These are phyloP conservation scores for Callyntrura guangdongensis DNA, from an alignment of 2,888 invertebrate species.

Conservation along the genomic window DNA sequence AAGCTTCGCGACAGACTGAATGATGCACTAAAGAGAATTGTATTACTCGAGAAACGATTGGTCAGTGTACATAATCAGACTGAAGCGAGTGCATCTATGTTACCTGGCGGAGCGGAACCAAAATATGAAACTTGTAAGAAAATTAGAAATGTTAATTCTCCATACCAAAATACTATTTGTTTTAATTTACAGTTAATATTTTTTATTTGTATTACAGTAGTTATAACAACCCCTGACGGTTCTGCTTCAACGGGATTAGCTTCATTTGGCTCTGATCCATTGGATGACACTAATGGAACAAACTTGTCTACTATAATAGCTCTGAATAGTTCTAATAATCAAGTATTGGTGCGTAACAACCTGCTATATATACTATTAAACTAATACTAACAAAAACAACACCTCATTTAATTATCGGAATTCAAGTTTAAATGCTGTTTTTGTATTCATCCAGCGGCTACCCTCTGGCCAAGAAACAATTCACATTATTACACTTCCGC, in stretches of 20 bases:
- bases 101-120: slow-evolving; percentile 6
- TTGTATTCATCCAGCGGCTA: slow-evolving; percentile 62
- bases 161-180: background rate
- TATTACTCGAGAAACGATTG: slow-evolving; percentile 58
- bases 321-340: slow-evolving; percentile 50
- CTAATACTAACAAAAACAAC: no score
- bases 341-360: slow-evolving; percentile 59
- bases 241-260: background rate
- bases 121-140: slow-evolving; percentile 62
- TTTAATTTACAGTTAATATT: background rate
- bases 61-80: background rate
- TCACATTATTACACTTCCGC: slow-evolving; percentile 67
- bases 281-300: slow-evolving; percentile 11
- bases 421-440: background rate
- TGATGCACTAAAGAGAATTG: slow-evolving; percentile 70
- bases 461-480: slow-evolving; percentile 66
- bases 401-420: no score
- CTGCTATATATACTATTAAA: background rate
- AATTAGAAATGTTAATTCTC: background rate
- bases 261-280: background rate
- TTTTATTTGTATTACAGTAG: slow-evolving; percentile 26
- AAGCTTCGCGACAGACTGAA: slow-evolving; percentile 79
- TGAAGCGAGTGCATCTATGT: background rate
- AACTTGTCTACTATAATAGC: slow-evolving; percentile 58
- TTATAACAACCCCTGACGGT: slow-evolving; percentile 35